A percentile compares a stretch with the other conserved stretches of the same genome.
Conservation (phyloP, 2,113 vertebrate genomes). For the Ophiodon elongatus region DNA sequence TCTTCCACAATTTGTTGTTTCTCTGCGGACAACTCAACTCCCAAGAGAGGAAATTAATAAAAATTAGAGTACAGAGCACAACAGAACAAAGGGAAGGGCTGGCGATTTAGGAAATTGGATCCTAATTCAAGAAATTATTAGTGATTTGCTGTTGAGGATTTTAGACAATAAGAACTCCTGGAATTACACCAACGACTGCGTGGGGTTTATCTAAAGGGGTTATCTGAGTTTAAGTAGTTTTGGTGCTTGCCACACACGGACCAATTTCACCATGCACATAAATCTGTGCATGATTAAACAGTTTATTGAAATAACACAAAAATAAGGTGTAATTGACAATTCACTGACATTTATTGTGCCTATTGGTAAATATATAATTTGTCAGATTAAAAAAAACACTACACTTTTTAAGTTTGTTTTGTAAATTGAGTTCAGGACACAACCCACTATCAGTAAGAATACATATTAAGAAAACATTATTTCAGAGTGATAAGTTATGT, state of each 20-base stretch:
- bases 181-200: not conserved
- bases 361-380: not conserved
- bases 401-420: not conserved
- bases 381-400: not conserved
- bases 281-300: no score
- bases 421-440: not conserved
- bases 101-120: constrained; percentile 59
- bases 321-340: not conserved
- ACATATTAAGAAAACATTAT: not conserved
- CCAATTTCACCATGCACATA: not conserved
- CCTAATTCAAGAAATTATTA: constrained; percentile 44
- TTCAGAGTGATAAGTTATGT: not conserved
- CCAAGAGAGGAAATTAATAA: constrained; percentile 66
- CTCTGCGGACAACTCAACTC: constrained; percentile 44
- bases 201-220: not conserved
- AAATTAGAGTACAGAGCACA: constrained; percentile 42
- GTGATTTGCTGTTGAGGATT: constrained; percentile 20
- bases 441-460: not conserved
- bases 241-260: not conserved
- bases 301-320: not conserved
- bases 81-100: constrained; percentile 34
- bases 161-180: constrained; percentile 8
- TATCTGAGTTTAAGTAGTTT: not conserved
- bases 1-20: constrained; percentile 47
- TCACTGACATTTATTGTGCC: not conserved